These are phyloP conservation scores for Chloebia gouldiae DNA, from an alignment of 2,113 vertebrate species.

Conservation along the genomic window DNA sequence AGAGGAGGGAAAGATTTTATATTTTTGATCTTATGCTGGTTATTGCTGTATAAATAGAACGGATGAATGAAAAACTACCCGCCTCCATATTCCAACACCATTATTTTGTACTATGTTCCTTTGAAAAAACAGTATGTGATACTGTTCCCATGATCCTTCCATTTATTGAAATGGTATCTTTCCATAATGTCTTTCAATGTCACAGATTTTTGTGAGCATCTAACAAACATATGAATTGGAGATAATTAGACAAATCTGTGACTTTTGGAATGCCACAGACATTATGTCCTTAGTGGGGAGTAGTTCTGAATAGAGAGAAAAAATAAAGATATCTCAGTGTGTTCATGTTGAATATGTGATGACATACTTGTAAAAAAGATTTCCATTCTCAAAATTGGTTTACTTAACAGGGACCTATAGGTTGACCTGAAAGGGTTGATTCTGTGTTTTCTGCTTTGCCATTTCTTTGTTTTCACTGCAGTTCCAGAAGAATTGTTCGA, in stretches of 20 bases:
- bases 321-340: not conserved
- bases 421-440: not conserved
- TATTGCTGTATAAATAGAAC: not conserved
- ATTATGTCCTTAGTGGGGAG: not conserved
- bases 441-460: not conserved
- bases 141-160: not conserved
- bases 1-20: not conserved
- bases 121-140: constrained; percentile 14
- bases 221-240: constrained; percentile 7
- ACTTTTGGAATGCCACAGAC: not conserved
- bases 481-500: not conserved
- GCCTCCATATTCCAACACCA: not conserved
- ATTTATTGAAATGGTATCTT: not conserved
- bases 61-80: not conserved
- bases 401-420: not conserved
- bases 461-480: not conserved
- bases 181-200: not conserved
- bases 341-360: not conserved
- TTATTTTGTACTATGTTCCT: constrained; percentile 9
- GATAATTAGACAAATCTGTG: not conserved
- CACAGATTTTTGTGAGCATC: not conserved
- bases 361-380: not conserved
- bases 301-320: not conserved
- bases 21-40: not conserved
- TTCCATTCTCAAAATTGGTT: not conserved